Base-by-base conservation (phyloP, 2,113 vertebrate genomes). In the Mandrillus leucophaeus region DNA sequence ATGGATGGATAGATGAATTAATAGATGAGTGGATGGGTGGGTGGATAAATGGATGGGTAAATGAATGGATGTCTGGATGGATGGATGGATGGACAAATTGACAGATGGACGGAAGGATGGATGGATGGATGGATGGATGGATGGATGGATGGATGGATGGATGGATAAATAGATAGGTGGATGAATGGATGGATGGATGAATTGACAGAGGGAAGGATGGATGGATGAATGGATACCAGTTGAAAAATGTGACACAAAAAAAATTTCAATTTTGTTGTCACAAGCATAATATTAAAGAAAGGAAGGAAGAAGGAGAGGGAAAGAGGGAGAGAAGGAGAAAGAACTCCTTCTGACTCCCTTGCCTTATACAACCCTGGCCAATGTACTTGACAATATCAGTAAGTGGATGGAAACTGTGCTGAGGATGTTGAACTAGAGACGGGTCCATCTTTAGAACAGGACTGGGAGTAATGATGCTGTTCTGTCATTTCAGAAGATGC, bases 41-140 rank as follows among this genome's bases (percentile, higher is more conserved):
- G 2, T 5, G 11, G 27, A 61, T 12, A 9, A 9, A 12, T 27
- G 23, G 23, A 4, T 9, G 45, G 43, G 6, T 27, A 59, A 7
- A 3, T 4, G 3, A 18, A 30, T 11, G 27, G 50, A 18, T 6
- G 35, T 23, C 4, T 4, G 20, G 14, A 45, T 18, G 81, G 16
- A 22, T 8, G n/a, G 6, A 17, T 17, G 16, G 14, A 30, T 30
- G 4, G 5, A 20, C 9, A 12, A 27, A 27, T 5, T 12, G 59
- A 61, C 2, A 11, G 59, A 5, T 5, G 5, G 25, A 27, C 12
- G 25, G 10, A 12, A n/a, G n/a, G n/a, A n/a, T 11, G 0, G 10
- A 27, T 0, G 16, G 55, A 18, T 48, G 48, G 45, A 17, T 6
- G 48, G 35, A 11, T 27, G 75, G 7, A 3, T 4, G 2, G 48